Conservation (phyloP, 2,888 invertebrate genomes). For the Tetranychus piercei region DNA sequence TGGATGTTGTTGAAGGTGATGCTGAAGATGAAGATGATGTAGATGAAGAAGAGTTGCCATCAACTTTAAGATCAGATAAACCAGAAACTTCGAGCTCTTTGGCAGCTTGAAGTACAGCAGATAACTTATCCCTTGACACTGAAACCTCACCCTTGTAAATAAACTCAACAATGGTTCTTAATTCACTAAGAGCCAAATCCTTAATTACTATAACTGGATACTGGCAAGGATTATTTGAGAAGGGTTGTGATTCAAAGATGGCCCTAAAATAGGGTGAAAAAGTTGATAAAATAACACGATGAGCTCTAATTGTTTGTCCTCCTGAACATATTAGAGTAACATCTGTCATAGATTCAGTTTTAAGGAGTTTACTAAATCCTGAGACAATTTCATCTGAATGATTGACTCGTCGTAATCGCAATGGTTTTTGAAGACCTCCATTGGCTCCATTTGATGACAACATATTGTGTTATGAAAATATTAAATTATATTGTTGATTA, state of each 20-base stretch:
- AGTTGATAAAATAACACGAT: conserved; percentile 11
- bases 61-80: conserved; percentile 11
- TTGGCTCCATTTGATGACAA: too few relatives aligned
- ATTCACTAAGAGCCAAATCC: conserved; percentile 5
- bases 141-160: conserved; percentile 14
- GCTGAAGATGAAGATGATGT: too few relatives aligned
- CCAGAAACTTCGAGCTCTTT: conserved; percentile 13
- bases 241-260: conserved; percentile 14
- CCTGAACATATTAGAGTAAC: conserved; percentile 13
- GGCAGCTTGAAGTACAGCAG: conserved; percentile 9
- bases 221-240: conserved; percentile 13
- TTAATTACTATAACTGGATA: conserved; percentile 15
- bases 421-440: background rate
- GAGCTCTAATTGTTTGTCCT: conserved; percentile 13
- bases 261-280: conserved; percentile 13
- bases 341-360: conserved; percentile 14
- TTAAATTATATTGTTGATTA: too few relatives aligned
- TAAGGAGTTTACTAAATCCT: conserved; percentile 11
- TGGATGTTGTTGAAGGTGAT: too few relatives aligned
- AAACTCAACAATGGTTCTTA: conserved; percentile 13
- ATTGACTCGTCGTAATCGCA: conserved; percentile 8
- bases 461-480: too few relatives aligned
- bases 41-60: too few relatives aligned
- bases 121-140: conserved; percentile 12
- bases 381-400: conserved; percentile 12